Base-by-base conservation (phyloP, 2,797 vertebrate genomes). In the Heteromormyrus szaboi region DNA sequence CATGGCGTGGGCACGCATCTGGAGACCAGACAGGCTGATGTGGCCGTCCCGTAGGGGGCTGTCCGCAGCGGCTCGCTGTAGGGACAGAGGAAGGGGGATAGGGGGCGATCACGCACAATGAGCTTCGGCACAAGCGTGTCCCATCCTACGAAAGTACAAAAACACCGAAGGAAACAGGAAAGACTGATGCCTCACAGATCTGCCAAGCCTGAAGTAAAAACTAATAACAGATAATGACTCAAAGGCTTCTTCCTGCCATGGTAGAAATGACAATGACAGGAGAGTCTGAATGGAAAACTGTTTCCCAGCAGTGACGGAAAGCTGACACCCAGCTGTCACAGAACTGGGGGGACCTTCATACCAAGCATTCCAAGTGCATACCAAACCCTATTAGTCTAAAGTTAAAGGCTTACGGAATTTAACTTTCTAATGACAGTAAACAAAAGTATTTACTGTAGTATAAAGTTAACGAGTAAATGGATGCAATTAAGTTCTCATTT, bases 1-100 rank as follows among this genome's bases (percentile, higher is more conserved):
- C 98, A 99, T 99, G 56, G 98, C 99, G 0, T 99, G 98, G 29
- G 99, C 99, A 5, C 98, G 96, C 94, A 99, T 95, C 95, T 99
- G 99, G 90, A 99, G 95, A 33, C 99, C 98, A 0, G 98, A 98
- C 89, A 99, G 95, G 92, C 95, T 98, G 90, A 99, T 95, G 93
- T 99, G 97, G 37, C 99, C 98, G 46, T 99, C 98, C 90, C 97
- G 95, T 85, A 99, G 95, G 53, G 97, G 96, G 50, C 97, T 97
- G 11, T 99, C 99, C 56, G 96, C 95, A 0, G 98, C 93, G 0
- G 98, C 98, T 50, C 99, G 95, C 98, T 99, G 95, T 84, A 51
- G 90, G 91, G 25, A 88, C 46, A 37, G 12, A 41, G 11, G 14
- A 41, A 14, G 14, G 68, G 65, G 12, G 12, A 17, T 7, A 6